phyloP scores from a whole-genome alignment of 2,888 invertebrate genomes.

The Lepidocyrtoides sp. region DNA sequence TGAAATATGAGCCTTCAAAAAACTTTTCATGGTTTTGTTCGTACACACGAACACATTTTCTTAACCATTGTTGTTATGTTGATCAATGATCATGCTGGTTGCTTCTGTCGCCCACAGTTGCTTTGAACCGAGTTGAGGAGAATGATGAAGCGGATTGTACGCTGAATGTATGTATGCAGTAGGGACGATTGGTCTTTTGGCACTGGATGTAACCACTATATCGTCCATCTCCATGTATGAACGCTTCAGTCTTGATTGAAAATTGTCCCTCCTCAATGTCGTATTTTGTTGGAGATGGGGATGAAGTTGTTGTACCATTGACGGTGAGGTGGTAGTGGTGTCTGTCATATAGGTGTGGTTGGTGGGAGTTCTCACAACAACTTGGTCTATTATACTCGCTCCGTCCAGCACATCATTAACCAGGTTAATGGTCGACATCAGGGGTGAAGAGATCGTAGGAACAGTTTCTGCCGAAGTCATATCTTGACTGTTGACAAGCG shows the following conservation, averaged over 20 bases:
- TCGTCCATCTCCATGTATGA: conserved; percentile 84
- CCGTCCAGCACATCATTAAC: conserved; percentile 61
- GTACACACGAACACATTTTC: not conserved
- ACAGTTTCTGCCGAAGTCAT: conserved; percentile 57
- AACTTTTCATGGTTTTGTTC: not conserved
- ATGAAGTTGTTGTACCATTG: conserved; percentile 10
- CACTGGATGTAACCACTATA: conserved; percentile 84
- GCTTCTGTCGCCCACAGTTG: conserved; percentile 82
- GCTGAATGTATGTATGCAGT: conserved; percentile 83
- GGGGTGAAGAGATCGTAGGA: conserved; percentile 78
- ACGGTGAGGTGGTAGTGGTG: conserved; percentile 11
- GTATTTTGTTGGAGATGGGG: not conserved
- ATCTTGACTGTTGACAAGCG: conserved; percentile 43
- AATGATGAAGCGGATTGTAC: conserved; percentile 83
- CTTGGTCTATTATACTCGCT: conserved; percentile 21
- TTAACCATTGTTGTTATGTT: conserved; percentile 85
- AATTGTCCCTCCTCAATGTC: conserved; percentile 46
- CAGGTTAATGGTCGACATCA: conserved; percentile 74
- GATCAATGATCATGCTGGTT: conserved; percentile 85
- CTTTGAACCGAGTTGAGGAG: conserved; percentile 83
- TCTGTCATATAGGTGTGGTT: conserved; percentile 40
- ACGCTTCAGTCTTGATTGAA: conserved; percentile 84
- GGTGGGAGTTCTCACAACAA: conserved; percentile 46
- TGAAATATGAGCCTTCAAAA: conserved; percentile 48
- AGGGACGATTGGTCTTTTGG: conserved; percentile 84